These are phyloP conservation scores for Cepaea nemoralis DNA, from an alignment of 1,140 invertebrate species.

Conservation along the genomic window DNA sequence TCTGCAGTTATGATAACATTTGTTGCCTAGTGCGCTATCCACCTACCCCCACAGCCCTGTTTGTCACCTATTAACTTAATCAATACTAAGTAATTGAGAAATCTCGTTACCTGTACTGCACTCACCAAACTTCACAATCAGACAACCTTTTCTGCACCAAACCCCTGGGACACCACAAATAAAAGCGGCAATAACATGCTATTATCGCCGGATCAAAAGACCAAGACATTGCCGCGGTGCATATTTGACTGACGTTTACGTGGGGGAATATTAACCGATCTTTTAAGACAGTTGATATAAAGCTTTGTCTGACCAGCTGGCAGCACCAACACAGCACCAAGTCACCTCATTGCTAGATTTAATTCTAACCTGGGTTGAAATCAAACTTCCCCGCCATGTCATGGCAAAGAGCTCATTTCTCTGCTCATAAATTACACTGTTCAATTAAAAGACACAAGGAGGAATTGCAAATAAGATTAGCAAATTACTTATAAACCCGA, in stretches of 20 bases:
- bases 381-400: neutral
- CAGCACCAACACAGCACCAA: neutral
- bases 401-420: neutral
- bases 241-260: neutral
- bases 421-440: neutral
- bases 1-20: too few species aligned
- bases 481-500: slow-evolving; percentile 13
- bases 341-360: neutral
- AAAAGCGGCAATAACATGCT: neutral
- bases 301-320: neutral
- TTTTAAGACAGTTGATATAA: neutral
- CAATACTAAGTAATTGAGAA: too few species aligned
- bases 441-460: neutral
- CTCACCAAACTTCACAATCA: too few species aligned
- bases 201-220: neutral
- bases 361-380: neutral
- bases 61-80: too few species aligned
- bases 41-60: too few species aligned
- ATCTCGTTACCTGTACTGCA: too few species aligned
- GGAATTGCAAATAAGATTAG: slow-evolving; percentile 16
- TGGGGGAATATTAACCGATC: neutral
- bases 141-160: neutral
- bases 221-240: neutral
- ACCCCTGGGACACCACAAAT: neutral
- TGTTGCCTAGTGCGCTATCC: too few species aligned